Base-by-base conservation (phyloP, 2,888 invertebrate genomes). In the Melinaea marsaeus region DNA sequence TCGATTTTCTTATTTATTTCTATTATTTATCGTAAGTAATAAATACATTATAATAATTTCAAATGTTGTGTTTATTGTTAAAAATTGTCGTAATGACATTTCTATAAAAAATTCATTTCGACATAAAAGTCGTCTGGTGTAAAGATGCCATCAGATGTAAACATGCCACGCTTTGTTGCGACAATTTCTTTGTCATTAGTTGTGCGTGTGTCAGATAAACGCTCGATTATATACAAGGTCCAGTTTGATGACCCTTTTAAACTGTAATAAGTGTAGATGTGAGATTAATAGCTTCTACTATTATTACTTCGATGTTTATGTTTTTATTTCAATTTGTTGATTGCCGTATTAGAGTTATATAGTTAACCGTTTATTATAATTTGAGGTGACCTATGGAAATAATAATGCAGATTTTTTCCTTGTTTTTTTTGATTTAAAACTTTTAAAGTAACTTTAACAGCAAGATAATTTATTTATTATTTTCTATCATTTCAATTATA, bases 161-260 rank as follows among this genome's bases (percentile, higher is more conserved):
- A 74, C n/a, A 61, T 69, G 74, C 79, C 71, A 75, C 67, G 79
- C 78, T 75, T 77, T 76, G 79, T 78, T 74, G 75, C 70, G 69
- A 72, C 70, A 65, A 69, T 68, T 72, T 76, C 79, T 80, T 80
- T 78, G 79, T 81, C 75, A 76, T 81, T 79, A 79, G 77, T 70
- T 74, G 75, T 69, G 68, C 70, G 70, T 75, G 75, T 80, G 69
- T 63, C 65, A 63, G 68, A 65, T 69, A 63, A 65, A 66, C 58
- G 67, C 55, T 56, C 63, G 67, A 67, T 69, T 69, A 65, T 65
- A 62, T 62, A 65, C 60, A 62, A 61, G 60, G 61, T 61, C 55
- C 60, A 63, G 63, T 67, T 60, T 63, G 65, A 69, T 55, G 68
- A 63, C 61, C 61, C 61, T 45, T 57, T 55, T 54, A 64, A 57